Percentiles rank a stretch among this genome's conserved stretches.
Evolutionary conservation across 2,888 invertebrate species (phyloP).

Genomic region (Leptopilina drosophilae): DNA sequence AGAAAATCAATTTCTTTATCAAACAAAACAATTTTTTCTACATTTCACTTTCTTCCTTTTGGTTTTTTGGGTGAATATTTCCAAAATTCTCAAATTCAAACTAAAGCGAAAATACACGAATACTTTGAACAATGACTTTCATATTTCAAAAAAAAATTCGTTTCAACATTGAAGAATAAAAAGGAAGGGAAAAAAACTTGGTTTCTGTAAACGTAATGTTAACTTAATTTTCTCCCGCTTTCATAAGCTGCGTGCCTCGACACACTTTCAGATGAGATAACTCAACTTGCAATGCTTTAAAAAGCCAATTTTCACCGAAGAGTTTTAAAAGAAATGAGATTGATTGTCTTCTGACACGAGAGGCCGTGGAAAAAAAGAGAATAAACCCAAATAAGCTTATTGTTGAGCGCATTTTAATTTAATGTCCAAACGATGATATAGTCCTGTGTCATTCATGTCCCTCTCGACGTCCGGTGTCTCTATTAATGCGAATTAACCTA

Average conservation of each 20-base stretch:
- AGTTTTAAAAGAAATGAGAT: slow-evolving; percentile 20
- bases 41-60: no score
- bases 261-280: slow-evolving; percentile 30
- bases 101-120: no score
- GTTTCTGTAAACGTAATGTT: neutral
- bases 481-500: slow-evolving; percentile 68
- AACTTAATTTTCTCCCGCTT: slow-evolving; percentile 18
- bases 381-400: slow-evolving; percentile 13
- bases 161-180: neutral
- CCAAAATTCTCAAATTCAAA: no score
- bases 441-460: slow-evolving; percentile 7
- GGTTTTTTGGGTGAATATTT: no score
- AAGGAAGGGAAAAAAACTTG: neutral
- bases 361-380: neutral
- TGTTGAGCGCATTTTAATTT: slow-evolving; percentile 9
- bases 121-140: neutral
- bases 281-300: slow-evolving; percentile 23
- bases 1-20: no score
- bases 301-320: slow-evolving; percentile 38
- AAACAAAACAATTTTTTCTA: no score
- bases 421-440: neutral
- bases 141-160: neutral
- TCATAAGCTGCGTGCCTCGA: slow-evolving; percentile 26
- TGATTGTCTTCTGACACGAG: slow-evolving; percentile 29
- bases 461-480: slow-evolving; percentile 63